phyloP scores from a whole-genome alignment of 2,113 vertebrate species.

The Tauraco erythrolophus region DNA sequence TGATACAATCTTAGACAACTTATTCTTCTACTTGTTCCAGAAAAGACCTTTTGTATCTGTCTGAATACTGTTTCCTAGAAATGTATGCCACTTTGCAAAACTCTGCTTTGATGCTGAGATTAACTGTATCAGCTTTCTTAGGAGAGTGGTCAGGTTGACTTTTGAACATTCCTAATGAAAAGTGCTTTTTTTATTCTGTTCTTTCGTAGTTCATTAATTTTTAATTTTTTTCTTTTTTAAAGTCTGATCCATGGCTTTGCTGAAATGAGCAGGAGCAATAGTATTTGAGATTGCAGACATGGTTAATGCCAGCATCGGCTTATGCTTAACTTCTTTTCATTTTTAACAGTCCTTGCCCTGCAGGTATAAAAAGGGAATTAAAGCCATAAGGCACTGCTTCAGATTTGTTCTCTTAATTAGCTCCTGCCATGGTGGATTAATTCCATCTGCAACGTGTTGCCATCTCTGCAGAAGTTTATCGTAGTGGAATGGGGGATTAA shows the following conservation, averaged over 20 bases:
- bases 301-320: conserved; percentile 5
- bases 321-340: conserved; percentile 45
- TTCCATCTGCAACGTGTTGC: conserved; percentile 55
- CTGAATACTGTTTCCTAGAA: neutral
- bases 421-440: conserved; percentile 66
- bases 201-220: neutral
- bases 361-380: conserved; percentile 62
- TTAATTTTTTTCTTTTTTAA: neutral
- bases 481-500: conserved; percentile 38
- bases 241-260: neutral
- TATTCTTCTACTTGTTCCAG: neutral
- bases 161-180: neutral
- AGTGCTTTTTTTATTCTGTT: neutral
- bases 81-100: neutral
- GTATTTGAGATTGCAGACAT: neutral
- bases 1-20: neutral
- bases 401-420: conserved; percentile 69
- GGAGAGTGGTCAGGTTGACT: neutral
- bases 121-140: neutral
- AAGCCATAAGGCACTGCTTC: conserved; percentile 51
- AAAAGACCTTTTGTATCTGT: neutral
- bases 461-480: conserved; percentile 60
- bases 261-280: neutral
- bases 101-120: neutral
- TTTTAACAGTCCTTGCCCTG: conserved; percentile 61